Conservation (phyloP, 2,888 invertebrate species). For the Caradrina clavipalpis region DNA sequence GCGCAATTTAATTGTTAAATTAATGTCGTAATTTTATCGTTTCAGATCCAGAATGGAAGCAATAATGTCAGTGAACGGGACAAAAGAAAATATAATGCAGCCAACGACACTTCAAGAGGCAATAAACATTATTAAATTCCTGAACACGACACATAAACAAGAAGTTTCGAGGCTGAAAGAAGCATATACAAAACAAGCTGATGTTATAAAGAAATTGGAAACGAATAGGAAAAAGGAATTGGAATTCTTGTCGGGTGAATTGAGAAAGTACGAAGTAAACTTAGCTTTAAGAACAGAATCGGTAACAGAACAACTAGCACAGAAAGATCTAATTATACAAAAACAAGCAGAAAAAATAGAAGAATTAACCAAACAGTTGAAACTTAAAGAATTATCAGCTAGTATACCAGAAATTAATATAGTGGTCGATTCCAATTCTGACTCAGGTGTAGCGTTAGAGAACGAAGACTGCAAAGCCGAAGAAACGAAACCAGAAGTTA, state of each 20-base stretch:
- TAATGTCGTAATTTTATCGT: slow-evolving; percentile 66
- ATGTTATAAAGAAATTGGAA: slow-evolving; percentile 85
- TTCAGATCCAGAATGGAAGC: slow-evolving; percentile 74
- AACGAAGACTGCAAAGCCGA: slow-evolving; percentile 81
- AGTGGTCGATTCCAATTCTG: slow-evolving; percentile 86
- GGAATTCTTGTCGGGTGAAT: slow-evolving; percentile 85
- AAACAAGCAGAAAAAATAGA: slow-evolving; percentile 82
- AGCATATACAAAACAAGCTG: slow-evolving; percentile 81
- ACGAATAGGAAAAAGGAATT: slow-evolving; percentile 85
- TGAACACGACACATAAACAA: slow-evolving; percentile 86
- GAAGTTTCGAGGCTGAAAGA: slow-evolving; percentile 84
- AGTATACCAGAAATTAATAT: slow-evolving; percentile 81
- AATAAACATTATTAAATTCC: slow-evolving; percentile 86
- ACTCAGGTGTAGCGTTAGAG: slow-evolving; percentile 86
- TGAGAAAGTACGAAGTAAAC: slow-evolving; percentile 87
- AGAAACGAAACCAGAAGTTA: slow-evolving; percentile 77
- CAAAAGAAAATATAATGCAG: slow-evolving; percentile 79
- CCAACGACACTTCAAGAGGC: slow-evolving; percentile 87
- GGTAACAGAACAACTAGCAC: slow-evolving; percentile 82
- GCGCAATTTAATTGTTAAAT: slow-evolving; percentile 27
- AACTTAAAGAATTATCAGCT: slow-evolving; percentile 68
- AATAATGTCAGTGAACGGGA: slow-evolving; percentile 74
- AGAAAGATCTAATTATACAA: slow-evolving; percentile 85
- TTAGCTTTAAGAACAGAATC: slow-evolving; percentile 83
- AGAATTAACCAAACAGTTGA: slow-evolving; percentile 80